A percentile compares a stretch with the other conserved stretches of the same genome.
These are phyloP conservation scores for Halcyon smyrnensis DNA, from an alignment of 2,797 vertebrate species.

Conservation along the genomic window DNA sequence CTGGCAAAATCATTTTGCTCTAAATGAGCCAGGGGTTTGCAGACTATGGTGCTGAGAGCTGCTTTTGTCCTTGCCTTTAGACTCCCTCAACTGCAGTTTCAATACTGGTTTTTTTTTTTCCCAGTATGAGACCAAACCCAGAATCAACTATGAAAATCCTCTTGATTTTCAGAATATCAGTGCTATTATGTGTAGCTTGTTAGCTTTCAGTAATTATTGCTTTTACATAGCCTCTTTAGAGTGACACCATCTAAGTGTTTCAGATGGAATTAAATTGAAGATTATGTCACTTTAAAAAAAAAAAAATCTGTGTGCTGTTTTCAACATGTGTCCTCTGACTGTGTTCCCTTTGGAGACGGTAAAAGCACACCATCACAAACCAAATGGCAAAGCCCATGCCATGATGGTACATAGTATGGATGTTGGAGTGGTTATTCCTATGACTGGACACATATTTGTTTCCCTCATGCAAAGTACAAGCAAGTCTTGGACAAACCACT, in stretches of 20 bases:
- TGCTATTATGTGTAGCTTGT: neutral
- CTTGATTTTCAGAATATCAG: neutral
- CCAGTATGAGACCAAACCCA: neutral
- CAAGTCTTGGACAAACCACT: neutral
- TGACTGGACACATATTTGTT: neutral
- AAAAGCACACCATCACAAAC: neutral
- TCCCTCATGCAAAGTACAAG: neutral
- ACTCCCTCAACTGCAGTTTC: neutral
- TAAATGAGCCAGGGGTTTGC: neutral
- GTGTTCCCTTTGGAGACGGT: neutral
- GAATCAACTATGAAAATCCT: neutral
- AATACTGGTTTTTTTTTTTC: neutral
- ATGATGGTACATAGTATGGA: neutral
- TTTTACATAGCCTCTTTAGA: neutral
- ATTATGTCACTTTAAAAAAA: neutral
- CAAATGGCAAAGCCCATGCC: neutral
- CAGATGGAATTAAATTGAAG: neutral
- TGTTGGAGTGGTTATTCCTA: neutral
- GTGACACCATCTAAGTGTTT: neutral
- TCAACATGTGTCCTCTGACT: neutral
- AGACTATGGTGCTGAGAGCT: neutral
- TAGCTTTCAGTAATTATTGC: neutral
- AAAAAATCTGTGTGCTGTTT: neutral
- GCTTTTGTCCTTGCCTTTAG: neutral
- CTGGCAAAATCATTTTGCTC: neutral